Percentiles rank a stretch among this genome's conserved stretches.
These are phyloP conservation scores for Lissocephala sabroskyi DNA, from an alignment of 2,888 invertebrate genomes.

Conservation along the genomic window DNA sequence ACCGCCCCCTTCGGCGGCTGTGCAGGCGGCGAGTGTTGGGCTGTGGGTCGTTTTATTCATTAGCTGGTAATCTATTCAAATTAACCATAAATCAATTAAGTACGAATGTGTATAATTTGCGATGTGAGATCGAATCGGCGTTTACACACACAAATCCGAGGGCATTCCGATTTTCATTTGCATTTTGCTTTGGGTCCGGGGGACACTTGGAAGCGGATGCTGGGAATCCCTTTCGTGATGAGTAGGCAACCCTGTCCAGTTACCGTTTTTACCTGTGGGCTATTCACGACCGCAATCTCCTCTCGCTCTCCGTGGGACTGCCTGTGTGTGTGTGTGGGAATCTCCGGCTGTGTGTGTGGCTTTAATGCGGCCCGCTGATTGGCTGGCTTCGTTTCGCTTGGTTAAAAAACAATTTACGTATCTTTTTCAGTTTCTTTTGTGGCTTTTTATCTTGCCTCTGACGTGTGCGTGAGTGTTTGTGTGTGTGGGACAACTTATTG, in stretches of 20 bases:
- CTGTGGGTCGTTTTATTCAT: constrained; percentile 34
- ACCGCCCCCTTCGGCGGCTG: too few relatives aligned
- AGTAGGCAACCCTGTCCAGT: constrained; percentile 49
- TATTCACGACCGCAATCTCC: not conserved
- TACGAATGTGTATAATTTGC: too few relatives aligned
- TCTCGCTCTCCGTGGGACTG: not conserved
- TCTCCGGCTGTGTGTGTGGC: constrained; percentile 12
- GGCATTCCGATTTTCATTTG: too few relatives aligned
- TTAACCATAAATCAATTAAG: constrained; percentile 53
- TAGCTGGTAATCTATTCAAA: constrained; percentile 50
- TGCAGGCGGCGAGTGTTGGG: constrained; percentile 21
- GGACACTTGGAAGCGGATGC: too few relatives aligned
- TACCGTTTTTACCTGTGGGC: constrained; percentile 16
- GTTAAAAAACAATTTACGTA: constrained; percentile 51
- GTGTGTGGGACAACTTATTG: constrained; percentile 11
- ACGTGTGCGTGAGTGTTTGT: constrained; percentile 19
- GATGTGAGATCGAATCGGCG: too few relatives aligned
- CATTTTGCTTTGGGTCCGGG: too few relatives aligned
- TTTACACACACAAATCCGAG: too few relatives aligned
- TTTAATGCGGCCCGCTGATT: constrained; percentile 35
- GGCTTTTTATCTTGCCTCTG: constrained; percentile 24
- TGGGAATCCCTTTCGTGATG: too few relatives aligned
- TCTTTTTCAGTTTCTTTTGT: constrained; percentile 17
- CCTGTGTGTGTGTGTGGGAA: constrained; percentile 3
- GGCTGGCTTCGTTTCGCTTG: constrained; percentile 39